Percentiles rank a stretch among this genome's conserved stretches.
Conservation (phyloP, 2,888 invertebrate species). For the Gandaritis pyraliata region DNA sequence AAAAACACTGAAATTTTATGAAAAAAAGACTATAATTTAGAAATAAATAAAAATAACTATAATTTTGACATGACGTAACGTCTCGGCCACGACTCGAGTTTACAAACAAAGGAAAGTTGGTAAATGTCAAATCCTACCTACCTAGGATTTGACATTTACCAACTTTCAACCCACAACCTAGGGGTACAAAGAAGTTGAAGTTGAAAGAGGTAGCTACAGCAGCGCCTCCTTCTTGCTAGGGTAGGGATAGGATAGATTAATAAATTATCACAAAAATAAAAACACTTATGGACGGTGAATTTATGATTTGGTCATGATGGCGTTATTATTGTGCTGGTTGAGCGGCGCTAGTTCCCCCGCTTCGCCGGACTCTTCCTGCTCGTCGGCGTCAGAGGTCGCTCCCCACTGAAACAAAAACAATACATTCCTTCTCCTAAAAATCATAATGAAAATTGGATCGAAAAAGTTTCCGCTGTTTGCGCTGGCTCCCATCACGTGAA, state of each 20-base stretch:
- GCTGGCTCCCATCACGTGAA: no score
- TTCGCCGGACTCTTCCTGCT: slow-evolving; percentile 12
- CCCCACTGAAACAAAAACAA: slow-evolving; percentile 64
- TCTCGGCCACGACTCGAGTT: slow-evolving; percentile 46
- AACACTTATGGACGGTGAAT: not conserved
- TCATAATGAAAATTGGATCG: no score
- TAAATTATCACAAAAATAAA: no score
- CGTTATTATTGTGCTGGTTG: not conserved
- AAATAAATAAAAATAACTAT: slow-evolving; percentile 40
- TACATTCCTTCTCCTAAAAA: no score
- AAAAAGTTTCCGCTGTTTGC: no score
- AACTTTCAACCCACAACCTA: no score
- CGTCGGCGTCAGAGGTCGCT: slow-evolving; percentile 47
- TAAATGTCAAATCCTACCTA: not conserved
- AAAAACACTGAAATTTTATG: slow-evolving; percentile 45
- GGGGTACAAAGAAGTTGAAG: no score
- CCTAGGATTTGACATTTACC: no score
- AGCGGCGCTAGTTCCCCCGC: slow-evolving; percentile 21
- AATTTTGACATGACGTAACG: slow-evolving; percentile 56
- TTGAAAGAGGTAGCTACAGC: not conserved
- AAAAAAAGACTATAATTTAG: slow-evolving; percentile 53
- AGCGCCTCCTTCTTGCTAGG: no score
- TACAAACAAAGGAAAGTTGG: slow-evolving; percentile 51
- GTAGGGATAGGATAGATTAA: no score
- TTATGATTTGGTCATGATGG: not conserved